Conservation (phyloP, 1,140 invertebrate genomes). For the Chelonus insularis region DNA sequence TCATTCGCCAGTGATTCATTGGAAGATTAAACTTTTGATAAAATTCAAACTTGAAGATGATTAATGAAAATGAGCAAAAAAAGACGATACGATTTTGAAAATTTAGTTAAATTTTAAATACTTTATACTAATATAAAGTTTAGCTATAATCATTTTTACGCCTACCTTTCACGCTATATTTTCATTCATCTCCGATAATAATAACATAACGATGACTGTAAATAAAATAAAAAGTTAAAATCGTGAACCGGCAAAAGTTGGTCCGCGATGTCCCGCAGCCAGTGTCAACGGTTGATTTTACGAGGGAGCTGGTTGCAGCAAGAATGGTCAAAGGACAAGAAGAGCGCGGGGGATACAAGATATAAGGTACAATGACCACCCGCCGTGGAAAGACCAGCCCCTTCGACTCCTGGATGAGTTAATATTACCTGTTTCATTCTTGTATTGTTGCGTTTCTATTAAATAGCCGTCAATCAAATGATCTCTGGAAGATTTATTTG, state of each 20-base stretch:
- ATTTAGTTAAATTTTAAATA: background rate
- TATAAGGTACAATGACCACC: slow-evolving; percentile 53
- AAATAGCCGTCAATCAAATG: slow-evolving; percentile 54
- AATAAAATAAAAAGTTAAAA: no score
- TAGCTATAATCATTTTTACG: background rate
- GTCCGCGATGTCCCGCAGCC: slow-evolving; percentile 46
- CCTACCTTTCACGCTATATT: background rate
- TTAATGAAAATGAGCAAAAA: background rate
- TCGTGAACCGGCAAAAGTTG: no score
- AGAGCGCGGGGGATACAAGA: slow-evolving; percentile 34
- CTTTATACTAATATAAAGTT: background rate
- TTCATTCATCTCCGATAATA: background rate
- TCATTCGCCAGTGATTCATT: background rate
- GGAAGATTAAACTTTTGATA: no score
- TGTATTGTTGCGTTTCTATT: slow-evolving; percentile 54
- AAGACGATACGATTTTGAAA: background rate
- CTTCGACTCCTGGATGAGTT: slow-evolving; percentile 55
- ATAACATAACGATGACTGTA: no score
- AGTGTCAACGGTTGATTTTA: slow-evolving; percentile 59
- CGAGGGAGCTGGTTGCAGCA: slow-evolving; percentile 47
- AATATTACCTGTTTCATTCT: slow-evolving; percentile 48
- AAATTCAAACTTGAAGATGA: no score
- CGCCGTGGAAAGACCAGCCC: slow-evolving; percentile 49
- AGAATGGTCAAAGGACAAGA: slow-evolving; percentile 38
- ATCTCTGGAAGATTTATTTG: slow-evolving; percentile 4